These are phyloP conservation scores for Setipinna tenuifilis DNA, from an alignment of 2,797 vertebrate species.

Conservation along the genomic window DNA sequence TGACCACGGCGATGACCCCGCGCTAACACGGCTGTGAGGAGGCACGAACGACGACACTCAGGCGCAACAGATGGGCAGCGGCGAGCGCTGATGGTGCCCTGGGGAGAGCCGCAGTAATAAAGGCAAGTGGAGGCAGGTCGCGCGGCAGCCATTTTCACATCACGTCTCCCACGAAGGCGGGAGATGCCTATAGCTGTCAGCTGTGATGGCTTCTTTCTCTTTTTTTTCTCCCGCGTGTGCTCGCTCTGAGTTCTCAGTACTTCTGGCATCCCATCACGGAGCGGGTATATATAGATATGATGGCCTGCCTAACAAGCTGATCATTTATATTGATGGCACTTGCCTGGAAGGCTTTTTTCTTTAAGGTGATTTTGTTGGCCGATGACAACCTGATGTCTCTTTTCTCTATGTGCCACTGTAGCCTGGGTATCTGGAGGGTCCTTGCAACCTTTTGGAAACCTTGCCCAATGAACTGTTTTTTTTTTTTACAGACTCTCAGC, in stretches of 20 bases:
- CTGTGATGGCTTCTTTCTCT: not conserved
- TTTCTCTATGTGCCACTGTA: not conserved
- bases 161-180: not conserved
- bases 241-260: not conserved
- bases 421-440: not conserved
- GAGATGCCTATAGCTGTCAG: conserved; percentile 22
- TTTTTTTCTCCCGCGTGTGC: too few species aligned
- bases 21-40: not conserved
- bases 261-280: not conserved
- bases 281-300: not conserved
- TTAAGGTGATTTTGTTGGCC: not conserved
- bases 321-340: not conserved
- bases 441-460: not conserved
- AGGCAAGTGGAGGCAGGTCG: not conserved
- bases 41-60: not conserved
- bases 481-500: not conserved
- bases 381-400: not conserved
- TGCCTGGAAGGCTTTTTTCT: not conserved
- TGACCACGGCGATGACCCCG: not conserved
- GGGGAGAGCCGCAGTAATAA: not conserved
- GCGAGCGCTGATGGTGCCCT: not conserved
- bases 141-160: not conserved
- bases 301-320: not conserved
- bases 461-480: not conserved
- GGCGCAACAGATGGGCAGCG: not conserved